Percentiles rank a stretch among this genome's conserved stretches.
Evolutionary conservation across 1,140 invertebrate genomes (phyloP).

Genomic region (Wasmannia auropunctata): DNA sequence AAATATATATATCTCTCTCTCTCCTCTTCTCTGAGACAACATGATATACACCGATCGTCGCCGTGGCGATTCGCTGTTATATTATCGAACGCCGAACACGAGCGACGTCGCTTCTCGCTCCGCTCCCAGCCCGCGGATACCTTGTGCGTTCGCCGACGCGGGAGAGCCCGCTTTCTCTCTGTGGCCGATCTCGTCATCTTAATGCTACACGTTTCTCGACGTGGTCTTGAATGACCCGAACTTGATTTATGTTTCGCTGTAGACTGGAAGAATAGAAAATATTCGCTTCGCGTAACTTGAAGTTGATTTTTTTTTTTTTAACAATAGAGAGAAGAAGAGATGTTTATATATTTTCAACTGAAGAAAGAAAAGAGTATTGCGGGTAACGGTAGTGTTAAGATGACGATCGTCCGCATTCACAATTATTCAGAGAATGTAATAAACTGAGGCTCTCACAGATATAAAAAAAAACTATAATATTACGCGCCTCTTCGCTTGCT

Average conservation of each 20-base stretch:
- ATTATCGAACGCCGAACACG: constrained; percentile 26
- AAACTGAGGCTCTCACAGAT: constrained; percentile 15
- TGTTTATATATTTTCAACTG: not conserved
- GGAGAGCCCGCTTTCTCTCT: not conserved
- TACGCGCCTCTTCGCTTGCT: constrained; percentile 11
- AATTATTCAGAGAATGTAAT: not conserved
- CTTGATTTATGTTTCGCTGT: not conserved
- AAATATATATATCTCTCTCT: too few relatives aligned
- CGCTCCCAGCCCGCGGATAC: not conserved
- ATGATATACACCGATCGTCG: constrained; percentile 11
- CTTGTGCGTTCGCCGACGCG: constrained; percentile 14
- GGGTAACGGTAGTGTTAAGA: constrained; percentile 2
- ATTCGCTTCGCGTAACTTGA: not conserved
- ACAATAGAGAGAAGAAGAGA: not conserved
- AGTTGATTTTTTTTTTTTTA: not conserved
- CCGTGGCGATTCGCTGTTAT: constrained; percentile 12
- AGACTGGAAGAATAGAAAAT: not conserved
- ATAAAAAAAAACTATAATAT: too few relatives aligned
- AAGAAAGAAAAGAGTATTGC: not conserved
- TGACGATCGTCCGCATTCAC: not conserved
- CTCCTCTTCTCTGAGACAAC: not conserved
- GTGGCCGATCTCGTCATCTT: constrained; percentile 23
- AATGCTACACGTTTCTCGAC: not conserved
- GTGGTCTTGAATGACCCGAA: not conserved
- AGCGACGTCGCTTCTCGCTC: constrained; percentile 55